phyloP scores from a whole-genome alignment of 2,113 vertebrate genomes.

The Crotalus viridis region DNA sequence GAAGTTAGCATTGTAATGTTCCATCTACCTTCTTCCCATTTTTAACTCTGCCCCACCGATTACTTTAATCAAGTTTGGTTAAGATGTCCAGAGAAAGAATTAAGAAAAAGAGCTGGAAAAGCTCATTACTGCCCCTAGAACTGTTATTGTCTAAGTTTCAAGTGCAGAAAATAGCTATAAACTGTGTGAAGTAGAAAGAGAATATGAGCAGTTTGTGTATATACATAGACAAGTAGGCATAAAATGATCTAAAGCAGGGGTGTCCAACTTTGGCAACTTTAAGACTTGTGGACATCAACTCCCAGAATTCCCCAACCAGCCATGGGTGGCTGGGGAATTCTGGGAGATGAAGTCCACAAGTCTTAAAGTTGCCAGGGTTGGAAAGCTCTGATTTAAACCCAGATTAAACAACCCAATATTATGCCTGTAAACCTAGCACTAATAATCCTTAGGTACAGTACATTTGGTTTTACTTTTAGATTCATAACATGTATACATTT shows the following conservation, averaged over 20 bases:
- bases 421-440: neutral
- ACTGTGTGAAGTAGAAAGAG: neutral
- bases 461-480: neutral
- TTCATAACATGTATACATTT: neutral
- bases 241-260: neutral
- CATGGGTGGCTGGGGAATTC: no score
- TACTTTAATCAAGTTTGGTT: neutral
- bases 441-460: neutral
- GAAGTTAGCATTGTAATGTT: neutral
- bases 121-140: neutral
- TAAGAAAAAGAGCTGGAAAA: neutral
- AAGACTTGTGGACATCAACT: no score
- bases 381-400: neutral
- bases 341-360: neutral
- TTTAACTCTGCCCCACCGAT: neutral
- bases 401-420: neutral
- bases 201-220: neutral
- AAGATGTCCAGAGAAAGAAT: neutral
- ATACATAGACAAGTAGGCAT: neutral
- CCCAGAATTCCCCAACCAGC: no score
- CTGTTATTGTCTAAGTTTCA: neutral
- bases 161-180: neutral
- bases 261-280: neutral
- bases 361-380: neutral
- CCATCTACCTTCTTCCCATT: neutral